Conservation (phyloP, 2,113 vertebrate species). For the Hoplias malabaricus region DNA sequence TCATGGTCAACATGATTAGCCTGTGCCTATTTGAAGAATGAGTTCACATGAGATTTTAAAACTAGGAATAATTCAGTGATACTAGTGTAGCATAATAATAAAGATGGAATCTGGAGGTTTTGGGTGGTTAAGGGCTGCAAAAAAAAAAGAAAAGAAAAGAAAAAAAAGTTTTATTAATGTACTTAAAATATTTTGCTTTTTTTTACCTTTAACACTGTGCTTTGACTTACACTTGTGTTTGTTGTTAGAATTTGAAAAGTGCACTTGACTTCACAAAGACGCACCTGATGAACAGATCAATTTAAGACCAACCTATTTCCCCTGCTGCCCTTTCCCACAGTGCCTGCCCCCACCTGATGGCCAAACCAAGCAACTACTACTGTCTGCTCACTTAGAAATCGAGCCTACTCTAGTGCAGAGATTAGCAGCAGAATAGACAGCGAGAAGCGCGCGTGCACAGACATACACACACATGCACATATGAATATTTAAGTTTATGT, state of each 20-base stretch:
- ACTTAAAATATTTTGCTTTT: not conserved
- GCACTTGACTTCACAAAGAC: not conserved
- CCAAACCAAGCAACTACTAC: conserved; percentile 54
- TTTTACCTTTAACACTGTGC: not conserved
- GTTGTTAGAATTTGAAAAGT: not conserved
- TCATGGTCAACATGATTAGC: not conserved
- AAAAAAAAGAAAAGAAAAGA: not conserved
- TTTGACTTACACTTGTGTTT: not conserved
- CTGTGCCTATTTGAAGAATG: not conserved
- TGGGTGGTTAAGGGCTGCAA: not conserved
- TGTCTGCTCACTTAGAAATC: conserved; percentile 15
- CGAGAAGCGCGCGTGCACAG: too few species aligned
- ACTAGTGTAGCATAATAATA: not conserved
- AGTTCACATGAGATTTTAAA: not conserved
- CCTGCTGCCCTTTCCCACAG: not conserved
- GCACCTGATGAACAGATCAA: not conserved
- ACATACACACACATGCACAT: too few species aligned
- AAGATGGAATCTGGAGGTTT: not conserved
- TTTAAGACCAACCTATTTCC: not conserved
- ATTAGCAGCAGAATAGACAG: too few species aligned
- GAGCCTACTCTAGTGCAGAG: not conserved
- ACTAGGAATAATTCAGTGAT: not conserved
- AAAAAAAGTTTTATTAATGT: not conserved
- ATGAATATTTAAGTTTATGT: too few species aligned
- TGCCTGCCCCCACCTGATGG: conserved; percentile 67